A percentile compares a stretch with the other conserved stretches of the same genome.
Evolutionary conservation across 2,113 vertebrate genomes (phyloP).

Genomic region (Tupaia tana): DNA sequence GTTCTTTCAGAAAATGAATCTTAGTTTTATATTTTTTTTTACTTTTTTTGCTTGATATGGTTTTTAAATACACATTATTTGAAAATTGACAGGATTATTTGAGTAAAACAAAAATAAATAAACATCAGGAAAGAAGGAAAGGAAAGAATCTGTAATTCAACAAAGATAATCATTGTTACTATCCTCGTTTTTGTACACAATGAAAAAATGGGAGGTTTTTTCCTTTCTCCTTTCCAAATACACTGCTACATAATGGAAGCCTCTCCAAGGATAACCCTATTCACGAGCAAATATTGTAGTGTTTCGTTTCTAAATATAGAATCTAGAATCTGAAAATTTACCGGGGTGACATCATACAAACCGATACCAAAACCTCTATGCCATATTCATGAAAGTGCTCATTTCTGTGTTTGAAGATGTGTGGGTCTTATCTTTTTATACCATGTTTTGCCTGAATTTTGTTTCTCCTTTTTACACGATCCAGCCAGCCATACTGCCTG

Average conservation of each 20-base stretch:
- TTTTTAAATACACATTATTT: background rate
- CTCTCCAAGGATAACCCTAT: conserved; percentile 46
- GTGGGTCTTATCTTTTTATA: conserved; percentile 34
- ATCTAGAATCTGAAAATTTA: conserved; percentile 56
- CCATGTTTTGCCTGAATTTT: conserved; percentile 58
- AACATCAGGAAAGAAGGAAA: background rate
- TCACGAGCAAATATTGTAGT: conserved; percentile 53
- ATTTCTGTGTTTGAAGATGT: conserved; percentile 36
- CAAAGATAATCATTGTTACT: background rate
- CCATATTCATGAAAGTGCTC: conserved; percentile 34
- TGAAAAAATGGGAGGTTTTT: conserved; percentile 27
- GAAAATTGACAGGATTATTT: background rate
- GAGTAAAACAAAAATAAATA: background rate
- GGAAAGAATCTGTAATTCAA: background rate
- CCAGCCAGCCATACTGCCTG: conserved; percentile 73
- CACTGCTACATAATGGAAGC: conserved; percentile 35
- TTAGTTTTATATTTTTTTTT: background rate
- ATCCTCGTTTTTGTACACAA: conserved; percentile 9
- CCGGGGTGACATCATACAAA: conserved; percentile 66
- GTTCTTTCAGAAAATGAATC: background rate
- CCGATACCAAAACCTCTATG: conserved; percentile 45
- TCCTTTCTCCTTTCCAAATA: conserved; percentile 21
- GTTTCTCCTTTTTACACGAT: conserved; percentile 62
- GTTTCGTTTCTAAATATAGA: conserved; percentile 66
- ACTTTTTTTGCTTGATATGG: background rate